phyloP scores from a whole-genome alignment of 2,113 vertebrate genomes.

The Gracilinanus agilis region DNA sequence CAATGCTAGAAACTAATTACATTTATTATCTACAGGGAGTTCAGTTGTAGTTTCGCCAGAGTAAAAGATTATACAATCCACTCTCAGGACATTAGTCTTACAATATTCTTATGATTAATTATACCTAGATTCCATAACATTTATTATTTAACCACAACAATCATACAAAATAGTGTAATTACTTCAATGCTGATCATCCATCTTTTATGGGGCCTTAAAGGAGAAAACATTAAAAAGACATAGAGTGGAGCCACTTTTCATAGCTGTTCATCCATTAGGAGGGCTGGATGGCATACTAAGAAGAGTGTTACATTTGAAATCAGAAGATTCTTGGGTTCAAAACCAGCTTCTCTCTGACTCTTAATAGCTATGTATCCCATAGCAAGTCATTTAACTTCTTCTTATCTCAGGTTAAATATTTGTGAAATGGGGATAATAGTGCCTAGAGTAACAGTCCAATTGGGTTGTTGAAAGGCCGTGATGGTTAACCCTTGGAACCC shows the following conservation, averaged over 20 bases:
- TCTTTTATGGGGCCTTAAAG: constrained; percentile 71
- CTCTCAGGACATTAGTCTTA: constrained; percentile 55
- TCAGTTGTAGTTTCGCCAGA: constrained; percentile 52
- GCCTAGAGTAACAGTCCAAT: background rate
- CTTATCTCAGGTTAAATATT: background rate
- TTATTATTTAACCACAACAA: constrained; percentile 72
- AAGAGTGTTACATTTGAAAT: background rate
- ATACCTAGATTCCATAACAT: constrained; percentile 64
- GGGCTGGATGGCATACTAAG: background rate
- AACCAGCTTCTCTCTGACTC: background rate
- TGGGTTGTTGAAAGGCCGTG: too few relatives aligned
- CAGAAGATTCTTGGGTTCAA: background rate
- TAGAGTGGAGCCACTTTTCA: constrained; percentile 55
- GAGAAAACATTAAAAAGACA: constrained; percentile 64
- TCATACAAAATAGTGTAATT: constrained; percentile 66
- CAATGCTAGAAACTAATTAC: constrained; percentile 70
- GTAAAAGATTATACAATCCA: constrained; percentile 56
- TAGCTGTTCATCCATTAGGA: background rate
- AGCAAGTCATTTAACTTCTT: background rate
- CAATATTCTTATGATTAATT: constrained; percentile 68
- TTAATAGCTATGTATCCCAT: background rate
- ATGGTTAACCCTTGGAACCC: too few relatives aligned
- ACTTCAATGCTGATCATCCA: constrained; percentile 63
- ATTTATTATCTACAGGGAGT: constrained; percentile 64
- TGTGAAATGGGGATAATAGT: background rate